Evolutionary conservation across 2,888 invertebrate species (phyloP), one percentile per base, ranked within the genome.

Genomic region (Leptopilina myrica): DNA sequence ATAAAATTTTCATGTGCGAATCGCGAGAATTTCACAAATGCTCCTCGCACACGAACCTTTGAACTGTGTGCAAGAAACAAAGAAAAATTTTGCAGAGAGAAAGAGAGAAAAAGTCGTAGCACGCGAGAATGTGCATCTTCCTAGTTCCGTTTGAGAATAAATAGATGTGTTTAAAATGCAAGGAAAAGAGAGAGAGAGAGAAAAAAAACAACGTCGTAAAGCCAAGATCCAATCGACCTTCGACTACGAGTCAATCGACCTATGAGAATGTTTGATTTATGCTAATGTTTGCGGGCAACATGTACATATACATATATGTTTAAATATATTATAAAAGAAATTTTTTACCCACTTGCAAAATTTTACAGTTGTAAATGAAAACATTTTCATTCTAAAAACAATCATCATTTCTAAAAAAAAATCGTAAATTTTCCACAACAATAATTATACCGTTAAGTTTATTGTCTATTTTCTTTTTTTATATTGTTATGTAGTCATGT

Each of bases 221-320:
- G 78, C 79, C 76, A 67, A 77, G 81, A 85, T 86, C 83, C 86
- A 86, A 86, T 86, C 86, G 86, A 83, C 83, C 86, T 73, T 73
- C 79, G 82, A 81, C 83, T 85, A 87, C 86, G 79, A 87, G 86
- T 86, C 85, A 85, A 87, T 87, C 84, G 83, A 82, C 82, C 81
- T 78, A 43, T 8, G 43, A 43, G 43, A 62, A 80, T 77, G 81
- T 85, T 86, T 82, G 79, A 77, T 76, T 85, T 85, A 86, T 84
- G 87, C 82, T 85, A 87, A 87, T 87, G 73, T 65, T 67, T 33
- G 66, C 64, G 79, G 78, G 33, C 69, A 49, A 80, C 64, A 53
- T 11, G 12, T 49, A 20, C 20, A 20, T 20, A 49, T 49, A 20
- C 1, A 49, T 49, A 73, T 56, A 73, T n/a, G 53, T 33, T 33